A percentile compares a stretch with the other conserved stretches of the same genome.
Evolutionary conservation across 2,797 vertebrate species (phyloP).

Genomic region (Petrocephalus sullivani): DNA sequence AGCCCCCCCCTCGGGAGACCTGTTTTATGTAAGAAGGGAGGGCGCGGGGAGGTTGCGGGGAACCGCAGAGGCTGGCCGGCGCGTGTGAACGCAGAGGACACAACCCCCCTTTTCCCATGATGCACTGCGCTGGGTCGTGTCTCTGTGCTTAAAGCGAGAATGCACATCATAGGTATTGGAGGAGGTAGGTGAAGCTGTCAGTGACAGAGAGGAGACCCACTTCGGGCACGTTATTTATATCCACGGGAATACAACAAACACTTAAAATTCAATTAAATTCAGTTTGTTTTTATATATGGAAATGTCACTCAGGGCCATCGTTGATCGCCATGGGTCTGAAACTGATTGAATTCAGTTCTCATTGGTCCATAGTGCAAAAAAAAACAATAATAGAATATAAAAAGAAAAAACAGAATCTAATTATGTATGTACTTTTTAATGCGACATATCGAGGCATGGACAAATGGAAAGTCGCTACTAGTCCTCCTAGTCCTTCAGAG

Average conservation of each 20-base stretch:
- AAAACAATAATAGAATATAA: background rate
- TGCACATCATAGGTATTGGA: background rate
- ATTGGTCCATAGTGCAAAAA: background rate
- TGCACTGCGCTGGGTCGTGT: background rate
- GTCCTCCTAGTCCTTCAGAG: background rate
- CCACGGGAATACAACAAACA: background rate
- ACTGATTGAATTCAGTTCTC: background rate
- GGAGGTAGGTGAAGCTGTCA: background rate
- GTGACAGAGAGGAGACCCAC: background rate
- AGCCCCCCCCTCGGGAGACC: constrained; percentile 17
- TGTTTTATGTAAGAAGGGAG: constrained; percentile 17
- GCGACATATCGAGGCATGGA: too few relatives aligned
- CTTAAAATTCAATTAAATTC: too few relatives aligned
- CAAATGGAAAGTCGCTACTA: background rate
- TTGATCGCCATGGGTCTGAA: background rate
- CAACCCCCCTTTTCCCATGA: background rate
- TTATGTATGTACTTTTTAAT: too few relatives aligned
- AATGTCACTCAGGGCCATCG: background rate
- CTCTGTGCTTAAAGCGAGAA: background rate
- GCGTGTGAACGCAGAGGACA: background rate
- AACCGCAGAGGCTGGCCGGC: background rate
- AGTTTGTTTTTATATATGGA: too few relatives aligned
- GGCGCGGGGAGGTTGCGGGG: background rate
- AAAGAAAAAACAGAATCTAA: too few relatives aligned
- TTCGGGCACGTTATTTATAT: background rate